Conservation (phyloP, 2,888 invertebrate species). For the Stomorhina lunata region DNA sequence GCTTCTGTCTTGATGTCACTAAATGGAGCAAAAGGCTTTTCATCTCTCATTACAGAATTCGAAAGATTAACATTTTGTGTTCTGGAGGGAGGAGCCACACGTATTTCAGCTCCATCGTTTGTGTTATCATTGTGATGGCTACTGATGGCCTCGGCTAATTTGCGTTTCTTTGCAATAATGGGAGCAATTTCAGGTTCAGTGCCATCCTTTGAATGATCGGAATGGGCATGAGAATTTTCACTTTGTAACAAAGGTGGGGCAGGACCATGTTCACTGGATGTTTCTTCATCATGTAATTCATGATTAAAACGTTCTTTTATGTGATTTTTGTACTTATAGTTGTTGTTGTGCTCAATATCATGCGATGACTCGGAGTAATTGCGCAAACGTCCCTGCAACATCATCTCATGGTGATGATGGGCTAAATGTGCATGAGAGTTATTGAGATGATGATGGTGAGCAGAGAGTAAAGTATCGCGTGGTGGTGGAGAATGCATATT, state of each 20-base stretch:
- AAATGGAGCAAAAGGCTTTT: conserved; percentile 73
- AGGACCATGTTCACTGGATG: conserved; percentile 79
- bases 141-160: conserved; percentile 73
- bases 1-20: conserved; percentile 77
- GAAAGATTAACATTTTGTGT: conserved; percentile 48
- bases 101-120: conserved; percentile 60
- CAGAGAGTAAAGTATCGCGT: conserved; percentile 72
- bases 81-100: conserved; percentile 64
- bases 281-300: conserved; percentile 79
- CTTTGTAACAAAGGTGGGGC: conserved; percentile 75
- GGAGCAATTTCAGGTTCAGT: conserved; percentile 78
- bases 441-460: conserved; percentile 66
- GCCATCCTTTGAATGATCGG: conserved; percentile 78
- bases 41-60: conserved; percentile 67
- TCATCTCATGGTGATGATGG: conserved; percentile 73
- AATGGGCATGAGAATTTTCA: conserved; percentile 77
- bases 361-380: conserved; percentile 80
- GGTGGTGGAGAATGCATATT: conserved; percentile 78
- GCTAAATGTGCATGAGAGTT: conserved; percentile 70
- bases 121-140: conserved; percentile 43
- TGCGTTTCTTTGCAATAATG: conserved; percentile 77
- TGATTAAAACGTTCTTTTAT: conserved; percentile 92
- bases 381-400: conserved; percentile 76
- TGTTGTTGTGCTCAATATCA: conserved; percentile 80
- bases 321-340: conserved; percentile 96